phyloP scores from a whole-genome alignment of 2,888 invertebrate genomes.

The Coleophora flavipennella region DNA sequence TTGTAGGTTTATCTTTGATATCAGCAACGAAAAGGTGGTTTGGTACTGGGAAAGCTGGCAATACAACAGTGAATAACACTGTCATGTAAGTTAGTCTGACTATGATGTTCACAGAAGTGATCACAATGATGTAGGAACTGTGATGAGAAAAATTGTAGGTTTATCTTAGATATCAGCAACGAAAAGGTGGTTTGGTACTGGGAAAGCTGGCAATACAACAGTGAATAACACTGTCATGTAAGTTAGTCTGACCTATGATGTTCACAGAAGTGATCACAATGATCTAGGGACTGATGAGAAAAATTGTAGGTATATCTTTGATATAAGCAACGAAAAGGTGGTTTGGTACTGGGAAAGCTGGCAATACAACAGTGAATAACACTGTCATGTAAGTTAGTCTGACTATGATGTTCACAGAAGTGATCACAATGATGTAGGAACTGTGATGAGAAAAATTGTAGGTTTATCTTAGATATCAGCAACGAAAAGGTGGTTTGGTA shows the following conservation, averaged over 20 bases:
- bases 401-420: too few species aligned
- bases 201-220: slow-evolving; percentile 84
- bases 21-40: slow-evolving; percentile 98
- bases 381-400: slow-evolving; percentile 84
- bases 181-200: slow-evolving; percentile 95
- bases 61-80: slow-evolving; percentile 80
- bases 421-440: too few species aligned
- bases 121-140: too few species aligned
- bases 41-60: slow-evolving; percentile 89
- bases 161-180: slow-evolving; percentile 94
- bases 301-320: slow-evolving; percentile 93
- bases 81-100: slow-evolving; percentile 80
- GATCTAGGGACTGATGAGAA: too few species aligned
- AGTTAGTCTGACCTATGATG: slow-evolving; percentile 44
- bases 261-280: too few species aligned
- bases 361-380: slow-evolving; percentile 79
- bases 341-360: slow-evolving; percentile 93
- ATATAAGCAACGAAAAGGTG: slow-evolving; percentile 96
- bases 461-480: slow-evolving; percentile 94
- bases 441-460: slow-evolving; percentile 92
- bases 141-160: slow-evolving; percentile 93
- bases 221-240: slow-evolving; percentile 88
- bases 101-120: too few species aligned
- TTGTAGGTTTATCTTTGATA: slow-evolving; percentile 92
- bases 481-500: slow-evolving; percentile 96